Evolutionary conservation across 1,140 invertebrate genomes (phyloP), one percentile per base, ranked within the genome.

Genomic region (Trissolcus basalis): DNA sequence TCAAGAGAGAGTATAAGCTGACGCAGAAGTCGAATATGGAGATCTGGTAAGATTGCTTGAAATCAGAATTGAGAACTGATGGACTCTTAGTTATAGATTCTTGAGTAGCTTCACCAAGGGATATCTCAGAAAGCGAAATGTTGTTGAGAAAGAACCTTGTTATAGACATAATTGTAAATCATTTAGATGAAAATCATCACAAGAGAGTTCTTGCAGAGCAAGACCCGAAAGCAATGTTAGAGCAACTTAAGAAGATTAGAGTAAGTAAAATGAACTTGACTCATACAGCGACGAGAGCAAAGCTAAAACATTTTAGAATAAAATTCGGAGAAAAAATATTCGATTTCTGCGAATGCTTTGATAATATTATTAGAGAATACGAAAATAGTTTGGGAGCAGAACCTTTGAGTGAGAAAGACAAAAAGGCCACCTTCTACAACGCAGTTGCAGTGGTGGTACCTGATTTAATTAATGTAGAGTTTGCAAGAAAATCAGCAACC

Each of bases 381-480:
- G 53, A 32, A 14, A 32, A 7, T 12, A 44, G 41, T 54, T 9
- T 39, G n/a, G 36, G 36, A 4, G 36, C 36, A 4, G 36, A 39
- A n/a, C 36, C 33, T 11, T 44, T 67, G 10, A 56, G 14, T 4
- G 63, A 67, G 9, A 7, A 32, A 12, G 53, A 67, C 0, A 56
- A 47, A 36, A 32, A 35, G 12, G 27, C 27, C 9, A 33, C 53
- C 2, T 67, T 67, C 11, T 67, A 64, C 49, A 44, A 64, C n/a
- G 69, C 69, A 0, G 69, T 73, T 16, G 43, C 58, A 13, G 10
- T 11, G 8, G 15, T 39, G 10, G 12, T 64, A 10, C 61, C 61
- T 19, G 61, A 64, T 4, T 7, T 64, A 4, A 47, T 12, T 6
- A 6, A 35, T 5, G 61, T 35, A 6, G 51, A 55, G 47, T 55